A percentile compares a stretch with the other conserved stretches of the same genome.
These are phyloP conservation scores for Osmerus mordax DNA, from an alignment of 2,113 vertebrate species.

Conservation along the genomic window DNA sequence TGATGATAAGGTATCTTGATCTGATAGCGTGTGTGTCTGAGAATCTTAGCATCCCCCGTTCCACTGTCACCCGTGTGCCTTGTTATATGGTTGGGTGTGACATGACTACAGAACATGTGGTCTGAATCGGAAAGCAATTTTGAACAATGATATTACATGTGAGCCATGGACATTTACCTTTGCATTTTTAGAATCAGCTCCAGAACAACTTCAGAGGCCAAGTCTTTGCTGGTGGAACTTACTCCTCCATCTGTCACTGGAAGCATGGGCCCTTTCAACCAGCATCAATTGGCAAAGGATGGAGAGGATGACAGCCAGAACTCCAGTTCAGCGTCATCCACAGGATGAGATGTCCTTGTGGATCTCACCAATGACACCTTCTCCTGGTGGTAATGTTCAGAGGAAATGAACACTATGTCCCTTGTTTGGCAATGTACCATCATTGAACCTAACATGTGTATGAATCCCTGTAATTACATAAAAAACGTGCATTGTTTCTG, in stretches of 20 bases:
- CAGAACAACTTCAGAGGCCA: neutral
- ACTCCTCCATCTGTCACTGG: constrained; percentile 1
- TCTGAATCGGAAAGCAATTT: no score
- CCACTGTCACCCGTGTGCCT: no score
- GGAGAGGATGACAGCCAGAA: neutral
- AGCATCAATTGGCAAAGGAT: neutral
- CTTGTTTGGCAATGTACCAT: neutral
- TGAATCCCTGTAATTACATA: neutral
- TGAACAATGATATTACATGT: no score
- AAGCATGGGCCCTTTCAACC: constrained; percentile 4
- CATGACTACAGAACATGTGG: no score
- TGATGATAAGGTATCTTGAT: no score
- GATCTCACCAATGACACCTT: neutral
- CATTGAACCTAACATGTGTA: neutral
- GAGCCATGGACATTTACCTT: no score
- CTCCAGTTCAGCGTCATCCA: neutral
- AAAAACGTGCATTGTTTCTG: no score
- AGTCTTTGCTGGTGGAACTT: neutral
- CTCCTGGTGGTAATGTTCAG: neutral
- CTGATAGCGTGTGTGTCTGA: no score
- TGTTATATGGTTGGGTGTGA: no score
- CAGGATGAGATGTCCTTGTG: neutral
- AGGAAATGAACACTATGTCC: neutral
- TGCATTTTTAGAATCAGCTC: no score
- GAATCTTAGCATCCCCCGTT: no score